Conservation (phyloP, 2,113 vertebrate genomes). For the Apeltes quadracus region DNA sequence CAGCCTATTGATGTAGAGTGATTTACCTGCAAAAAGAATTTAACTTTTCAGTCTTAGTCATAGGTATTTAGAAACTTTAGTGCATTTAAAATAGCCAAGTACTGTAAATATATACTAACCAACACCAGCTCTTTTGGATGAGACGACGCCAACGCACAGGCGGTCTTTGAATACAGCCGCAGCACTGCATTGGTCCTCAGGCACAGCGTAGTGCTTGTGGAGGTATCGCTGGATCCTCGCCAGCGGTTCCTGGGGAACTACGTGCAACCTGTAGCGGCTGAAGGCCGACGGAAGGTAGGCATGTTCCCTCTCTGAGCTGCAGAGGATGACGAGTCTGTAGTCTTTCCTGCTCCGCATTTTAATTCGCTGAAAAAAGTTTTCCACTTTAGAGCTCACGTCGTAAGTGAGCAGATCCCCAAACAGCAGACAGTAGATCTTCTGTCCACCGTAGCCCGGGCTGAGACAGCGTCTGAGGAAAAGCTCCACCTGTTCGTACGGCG, state of each 20-base stretch:
- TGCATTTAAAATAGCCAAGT: not conserved
- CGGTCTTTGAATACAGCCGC: slow-evolving; percentile 84
- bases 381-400: slow-evolving; percentile 86
- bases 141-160: slow-evolving; percentile 86
- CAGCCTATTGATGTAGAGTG: slow-evolving; percentile 89
- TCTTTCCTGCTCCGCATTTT: slow-evolving; percentile 67
- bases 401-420: slow-evolving; percentile 89
- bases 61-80: not conserved
- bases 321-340: slow-evolving; percentile 88
- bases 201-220: slow-evolving; percentile 81
- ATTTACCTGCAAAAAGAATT: slow-evolving; percentile 86
- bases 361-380: slow-evolving; percentile 86
- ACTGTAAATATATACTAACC: slow-evolving; percentile 80
- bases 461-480: slow-evolving; percentile 91
- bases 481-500: slow-evolving; percentile 86
- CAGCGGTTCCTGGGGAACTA: slow-evolving; percentile 82
- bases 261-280: slow-evolving; percentile 87
- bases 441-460: slow-evolving; percentile 63
- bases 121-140: slow-evolving; percentile 89
- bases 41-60: not conserved
- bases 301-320: slow-evolving; percentile 87
- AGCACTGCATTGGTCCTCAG: slow-evolving; percentile 71
- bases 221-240: slow-evolving; percentile 84
- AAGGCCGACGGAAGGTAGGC: slow-evolving; percentile 91
- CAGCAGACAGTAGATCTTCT: slow-evolving; percentile 87